phyloP scores from a whole-genome alignment of 2,113 vertebrate genomes.

The Argyrosomus japonicus region DNA sequence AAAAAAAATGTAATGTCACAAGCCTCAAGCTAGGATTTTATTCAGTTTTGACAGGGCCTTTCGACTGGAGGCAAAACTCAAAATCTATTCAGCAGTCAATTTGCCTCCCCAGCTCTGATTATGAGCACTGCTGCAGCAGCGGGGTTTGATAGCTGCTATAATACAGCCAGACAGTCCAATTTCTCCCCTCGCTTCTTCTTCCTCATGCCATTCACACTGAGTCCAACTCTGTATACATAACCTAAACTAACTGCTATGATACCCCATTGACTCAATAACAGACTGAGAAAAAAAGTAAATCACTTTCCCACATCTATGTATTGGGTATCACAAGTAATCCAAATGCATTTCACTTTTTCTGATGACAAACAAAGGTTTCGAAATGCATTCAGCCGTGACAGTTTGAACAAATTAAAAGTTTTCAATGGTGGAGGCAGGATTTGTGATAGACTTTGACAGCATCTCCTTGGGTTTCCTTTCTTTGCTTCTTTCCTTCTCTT shows the following conservation, averaged over 20 bases:
- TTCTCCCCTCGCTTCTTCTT: slow-evolving; percentile 55
- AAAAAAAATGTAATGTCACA: slow-evolving; percentile 45
- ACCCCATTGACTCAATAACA: slow-evolving; percentile 59
- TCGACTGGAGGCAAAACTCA: slow-evolving; percentile 57
- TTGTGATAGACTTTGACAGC: slow-evolving; percentile 60
- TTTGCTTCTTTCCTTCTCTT: slow-evolving; percentile 52
- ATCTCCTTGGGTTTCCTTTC: slow-evolving; percentile 64
- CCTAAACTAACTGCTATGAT: slow-evolving; percentile 58
- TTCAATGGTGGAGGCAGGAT: slow-evolving; percentile 58
- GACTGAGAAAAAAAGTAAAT: slow-evolving; percentile 44
- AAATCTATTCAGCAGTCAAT: slow-evolving; percentile 78
- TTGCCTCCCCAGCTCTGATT: slow-evolving; percentile 72
- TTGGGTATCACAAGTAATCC: slow-evolving; percentile 54
- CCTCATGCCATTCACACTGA: slow-evolving; percentile 40
- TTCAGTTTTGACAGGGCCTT: slow-evolving; percentile 71
- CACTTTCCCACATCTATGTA: slow-evolving; percentile 46
- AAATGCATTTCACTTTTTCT: slow-evolving; percentile 61
- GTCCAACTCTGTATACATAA: slow-evolving; percentile 58
- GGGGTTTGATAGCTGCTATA: slow-evolving; percentile 76
- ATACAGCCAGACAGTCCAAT: slow-evolving; percentile 76
- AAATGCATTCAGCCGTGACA: slow-evolving; percentile 65
- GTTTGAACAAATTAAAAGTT: slow-evolving; percentile 79
- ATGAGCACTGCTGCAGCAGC: slow-evolving; percentile 63
- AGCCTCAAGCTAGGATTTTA: slow-evolving; percentile 51
- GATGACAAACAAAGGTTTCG: slow-evolving; percentile 69